Percentiles rank a stretch among this genome's conserved stretches.
phyloP scores from a whole-genome alignment of 2,888 invertebrate species.

The Eupithecia subfuscata region DNA sequence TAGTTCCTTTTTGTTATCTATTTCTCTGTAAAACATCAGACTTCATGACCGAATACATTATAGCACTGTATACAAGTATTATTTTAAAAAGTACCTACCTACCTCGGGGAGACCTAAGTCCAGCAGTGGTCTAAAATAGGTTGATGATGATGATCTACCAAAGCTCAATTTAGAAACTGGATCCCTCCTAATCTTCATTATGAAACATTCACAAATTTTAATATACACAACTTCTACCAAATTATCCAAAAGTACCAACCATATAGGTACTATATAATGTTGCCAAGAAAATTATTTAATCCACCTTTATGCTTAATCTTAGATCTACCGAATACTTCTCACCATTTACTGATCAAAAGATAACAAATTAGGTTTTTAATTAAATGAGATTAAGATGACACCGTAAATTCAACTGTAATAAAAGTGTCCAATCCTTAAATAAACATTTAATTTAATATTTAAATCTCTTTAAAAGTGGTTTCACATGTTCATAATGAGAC shows the following conservation, averaged over 20 bases:
- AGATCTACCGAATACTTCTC: not conserved
- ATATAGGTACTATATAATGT: not conserved
- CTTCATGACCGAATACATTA: too few species aligned
- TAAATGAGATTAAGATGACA: not conserved
- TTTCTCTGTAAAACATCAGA: too few species aligned
- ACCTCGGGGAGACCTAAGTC: too few species aligned
- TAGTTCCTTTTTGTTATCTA: too few species aligned
- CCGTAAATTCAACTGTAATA: not conserved
- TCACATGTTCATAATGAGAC: not conserved
- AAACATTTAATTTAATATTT: not conserved
- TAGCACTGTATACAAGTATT: too few species aligned
- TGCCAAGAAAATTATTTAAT: not conserved
- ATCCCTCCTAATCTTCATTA: too few species aligned
- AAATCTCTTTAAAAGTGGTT: not conserved
- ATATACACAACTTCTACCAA: not conserved
- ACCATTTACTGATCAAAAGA: not conserved
- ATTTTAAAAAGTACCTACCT: too few species aligned
- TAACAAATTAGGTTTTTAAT: constrained; percentile 6
- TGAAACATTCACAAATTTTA: too few species aligned
- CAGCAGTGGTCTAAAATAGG: too few species aligned
- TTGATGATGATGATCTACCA: too few species aligned
- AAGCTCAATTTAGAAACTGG: too few species aligned
- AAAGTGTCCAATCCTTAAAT: not conserved
- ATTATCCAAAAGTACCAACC: not conserved
- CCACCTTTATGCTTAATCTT: not conserved